Conservation (phyloP, 2,113 vertebrate genomes). For the Perca schrenkii region DNA sequence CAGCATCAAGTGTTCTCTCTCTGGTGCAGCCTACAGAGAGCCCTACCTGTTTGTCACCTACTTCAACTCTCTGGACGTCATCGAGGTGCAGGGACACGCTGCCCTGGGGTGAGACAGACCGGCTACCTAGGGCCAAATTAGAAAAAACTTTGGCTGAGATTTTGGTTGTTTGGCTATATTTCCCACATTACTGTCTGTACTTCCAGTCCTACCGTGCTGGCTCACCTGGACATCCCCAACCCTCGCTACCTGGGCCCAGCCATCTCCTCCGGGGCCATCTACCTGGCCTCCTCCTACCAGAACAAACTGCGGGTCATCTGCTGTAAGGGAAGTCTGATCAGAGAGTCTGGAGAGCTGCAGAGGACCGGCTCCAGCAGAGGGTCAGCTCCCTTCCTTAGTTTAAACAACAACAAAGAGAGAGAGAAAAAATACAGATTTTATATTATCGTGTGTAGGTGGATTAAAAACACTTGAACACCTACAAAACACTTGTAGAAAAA, state of each 20-base stretch:
- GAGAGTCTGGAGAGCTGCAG: constrained; percentile 94
- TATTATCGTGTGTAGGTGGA: not conserved
- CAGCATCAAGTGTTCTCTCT: not conserved
- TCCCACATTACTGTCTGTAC: not conserved
- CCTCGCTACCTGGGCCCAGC: constrained; percentile 96
- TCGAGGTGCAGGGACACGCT: constrained; percentile 95
- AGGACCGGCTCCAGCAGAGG: constrained; percentile 83
- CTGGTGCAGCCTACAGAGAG: constrained; percentile 92
- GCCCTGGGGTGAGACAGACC: constrained; percentile 89
- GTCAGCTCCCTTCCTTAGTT: constrained; percentile 52
- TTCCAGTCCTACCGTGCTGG: constrained; percentile 90
- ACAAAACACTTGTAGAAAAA: not conserved
- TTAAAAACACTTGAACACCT: constrained; percentile 16
- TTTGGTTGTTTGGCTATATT: not conserved
- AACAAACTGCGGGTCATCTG: constrained; percentile 98
- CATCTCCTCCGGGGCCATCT: constrained; percentile 96
- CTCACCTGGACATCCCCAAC: constrained; percentile 95
- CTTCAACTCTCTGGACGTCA: constrained; percentile 98
- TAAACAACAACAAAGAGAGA: not conserved
- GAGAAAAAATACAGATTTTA: not conserved
- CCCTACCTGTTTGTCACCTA: constrained; percentile 98
- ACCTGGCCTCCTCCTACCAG: constrained; percentile 98
- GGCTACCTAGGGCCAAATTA: too few species aligned
- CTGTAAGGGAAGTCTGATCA: constrained; percentile 97
- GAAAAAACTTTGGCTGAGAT: not conserved